Percentiles rank a stretch among this genome's conserved stretches.
These are phyloP conservation scores for Myiagra hebetior DNA, from an alignment of 2,113 vertebrate genomes.

Conservation along the genomic window DNA sequence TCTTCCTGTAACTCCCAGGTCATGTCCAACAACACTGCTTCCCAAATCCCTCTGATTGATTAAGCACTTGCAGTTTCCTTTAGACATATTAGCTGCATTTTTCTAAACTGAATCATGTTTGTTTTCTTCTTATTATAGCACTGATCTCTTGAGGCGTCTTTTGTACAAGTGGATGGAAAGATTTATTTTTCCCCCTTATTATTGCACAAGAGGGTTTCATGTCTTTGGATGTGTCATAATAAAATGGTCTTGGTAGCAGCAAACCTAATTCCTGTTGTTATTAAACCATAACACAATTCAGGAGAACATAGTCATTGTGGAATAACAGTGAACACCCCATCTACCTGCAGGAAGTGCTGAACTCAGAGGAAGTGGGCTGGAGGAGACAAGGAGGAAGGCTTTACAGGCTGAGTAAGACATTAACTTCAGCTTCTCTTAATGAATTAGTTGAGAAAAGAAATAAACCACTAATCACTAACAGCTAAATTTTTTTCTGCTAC, in stretches of 20 bases:
- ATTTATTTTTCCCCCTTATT: slow-evolving; percentile 1
- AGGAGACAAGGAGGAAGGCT: neutral
- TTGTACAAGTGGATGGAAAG: slow-evolving; percentile 45
- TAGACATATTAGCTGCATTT: slow-evolving; percentile 39
- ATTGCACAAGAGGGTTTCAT: slow-evolving; percentile 56
- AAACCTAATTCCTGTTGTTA: slow-evolving; percentile 55
- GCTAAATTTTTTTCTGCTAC: neutral
- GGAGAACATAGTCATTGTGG: slow-evolving; percentile 52
- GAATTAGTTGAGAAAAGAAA: neutral
- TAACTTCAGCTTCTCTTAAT: neutral
- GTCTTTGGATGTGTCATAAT: slow-evolving; percentile 45
- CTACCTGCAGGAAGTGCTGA: slow-evolving; percentile 19
- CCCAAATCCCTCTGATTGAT: neutral
- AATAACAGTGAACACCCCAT: neutral
- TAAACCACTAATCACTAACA: neutral
- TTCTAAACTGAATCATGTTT: slow-evolving; percentile 54
- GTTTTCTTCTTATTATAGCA: slow-evolving; percentile 48
- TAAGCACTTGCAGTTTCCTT: slow-evolving; percentile 30
- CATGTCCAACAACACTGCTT: neutral
- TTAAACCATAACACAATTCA: slow-evolving; percentile 50
- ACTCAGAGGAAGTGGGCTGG: slow-evolving; percentile 5
- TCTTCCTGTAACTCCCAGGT: neutral
- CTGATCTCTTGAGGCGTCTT: slow-evolving; percentile 37
- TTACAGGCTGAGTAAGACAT: neutral
- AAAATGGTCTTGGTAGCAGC: slow-evolving; percentile 50